Evolutionary conservation across 1,140 invertebrate genomes (phyloP).

Genomic region (Megalopta genalis): DNA sequence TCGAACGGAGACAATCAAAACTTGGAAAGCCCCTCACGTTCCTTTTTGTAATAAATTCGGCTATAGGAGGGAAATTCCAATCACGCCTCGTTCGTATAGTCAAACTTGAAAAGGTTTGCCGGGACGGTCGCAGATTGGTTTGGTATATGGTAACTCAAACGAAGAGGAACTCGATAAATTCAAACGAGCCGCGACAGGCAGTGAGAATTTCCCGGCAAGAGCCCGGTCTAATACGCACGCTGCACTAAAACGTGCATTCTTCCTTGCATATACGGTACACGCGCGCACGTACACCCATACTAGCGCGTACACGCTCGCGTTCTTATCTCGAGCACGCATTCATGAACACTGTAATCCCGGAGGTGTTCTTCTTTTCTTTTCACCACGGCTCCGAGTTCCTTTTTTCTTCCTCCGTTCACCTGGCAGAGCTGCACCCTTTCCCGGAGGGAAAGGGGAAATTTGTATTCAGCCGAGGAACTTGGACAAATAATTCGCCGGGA

Average conservation of each 20-base stretch:
- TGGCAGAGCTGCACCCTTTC: no score
- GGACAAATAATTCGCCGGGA: background rate
- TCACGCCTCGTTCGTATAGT: slow-evolving; percentile 32
- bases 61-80: slow-evolving; percentile 15
- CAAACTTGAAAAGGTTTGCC: slow-evolving; percentile 10
- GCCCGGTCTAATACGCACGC: background rate
- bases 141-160: background rate
- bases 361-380: background rate
- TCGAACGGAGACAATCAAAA: slow-evolving; percentile 19
- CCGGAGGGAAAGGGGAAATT: background rate
- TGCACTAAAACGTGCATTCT: background rate
- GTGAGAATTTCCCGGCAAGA: background rate
- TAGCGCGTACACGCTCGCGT: background rate
- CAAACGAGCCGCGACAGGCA: background rate
- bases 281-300: no score
- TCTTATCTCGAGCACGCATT: background rate
- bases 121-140: background rate
- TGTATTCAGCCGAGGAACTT: background rate
- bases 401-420: background rate
- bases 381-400: no score
- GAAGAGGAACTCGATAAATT: slow-evolving; percentile 10
- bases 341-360: background rate
- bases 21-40: slow-evolving; percentile 21
- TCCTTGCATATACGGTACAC: background rate
- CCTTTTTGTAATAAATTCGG: slow-evolving; percentile 37